phyloP scores from a whole-genome alignment of 2,888 invertebrate species.

The Vannuccia rotundouncinata region DNA sequence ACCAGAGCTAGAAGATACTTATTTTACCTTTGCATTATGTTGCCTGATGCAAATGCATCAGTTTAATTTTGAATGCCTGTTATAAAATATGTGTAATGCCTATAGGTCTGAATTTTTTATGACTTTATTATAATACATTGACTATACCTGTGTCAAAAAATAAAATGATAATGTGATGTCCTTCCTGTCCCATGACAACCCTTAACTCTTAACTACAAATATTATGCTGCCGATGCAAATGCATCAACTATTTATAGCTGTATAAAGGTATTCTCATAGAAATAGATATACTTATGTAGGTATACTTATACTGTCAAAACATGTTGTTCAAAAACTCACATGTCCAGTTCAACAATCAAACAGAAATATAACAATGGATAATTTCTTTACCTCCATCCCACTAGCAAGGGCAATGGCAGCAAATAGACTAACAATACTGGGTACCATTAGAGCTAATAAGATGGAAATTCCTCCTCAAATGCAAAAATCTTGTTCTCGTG shows the following conservation, averaged over 20 bases:
- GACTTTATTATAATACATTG: not conserved
- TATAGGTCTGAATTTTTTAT: not conserved
- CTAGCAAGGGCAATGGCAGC: not conserved
- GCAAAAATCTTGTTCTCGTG: not conserved
- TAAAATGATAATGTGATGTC: constrained; percentile 17
- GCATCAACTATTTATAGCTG: not conserved
- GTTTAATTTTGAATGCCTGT: constrained; percentile 12
- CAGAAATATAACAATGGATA: not conserved
- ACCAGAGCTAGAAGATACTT: no score
- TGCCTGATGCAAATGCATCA: constrained; percentile 8
- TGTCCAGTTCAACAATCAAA: not conserved
- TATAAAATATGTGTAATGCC: constrained; percentile 17
- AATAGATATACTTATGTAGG: not conserved
- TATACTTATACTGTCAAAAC: not conserved
- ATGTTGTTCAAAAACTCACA: not conserved
- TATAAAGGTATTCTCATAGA: not conserved
- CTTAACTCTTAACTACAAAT: no score
- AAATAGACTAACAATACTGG: not conserved
- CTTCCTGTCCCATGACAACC: constrained; percentile 15
- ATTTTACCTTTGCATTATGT: not conserved
- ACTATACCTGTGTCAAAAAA: constrained; percentile 21
- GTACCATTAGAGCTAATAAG: not conserved
- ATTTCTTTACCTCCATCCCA: not conserved
- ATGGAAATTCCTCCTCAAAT: not conserved
- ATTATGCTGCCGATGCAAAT: constrained; percentile 12